Conservation (phyloP, 2,113 vertebrate species). For the Perognathus longimembris region DNA sequence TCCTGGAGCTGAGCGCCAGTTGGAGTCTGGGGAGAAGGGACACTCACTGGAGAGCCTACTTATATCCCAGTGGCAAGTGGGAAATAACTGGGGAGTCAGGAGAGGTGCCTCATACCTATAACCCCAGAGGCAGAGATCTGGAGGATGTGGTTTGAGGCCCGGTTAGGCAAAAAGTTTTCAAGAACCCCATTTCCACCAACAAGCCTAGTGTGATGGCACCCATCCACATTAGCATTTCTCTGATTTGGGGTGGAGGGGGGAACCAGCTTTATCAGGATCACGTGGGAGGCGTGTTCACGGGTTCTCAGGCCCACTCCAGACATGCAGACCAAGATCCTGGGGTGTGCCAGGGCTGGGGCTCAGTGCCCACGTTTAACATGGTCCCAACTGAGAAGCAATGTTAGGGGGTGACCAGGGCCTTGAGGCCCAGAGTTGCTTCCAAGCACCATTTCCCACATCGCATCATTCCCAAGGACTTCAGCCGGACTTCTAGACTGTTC, state of each 20-base stretch:
- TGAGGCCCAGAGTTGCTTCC: background rate
- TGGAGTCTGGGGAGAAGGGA: background rate
- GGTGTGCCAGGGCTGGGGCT: too few species aligned
- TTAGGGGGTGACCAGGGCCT: background rate
- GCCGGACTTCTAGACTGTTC: background rate
- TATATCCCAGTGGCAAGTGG: background rate
- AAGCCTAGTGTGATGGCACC: background rate
- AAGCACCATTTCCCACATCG: background rate
- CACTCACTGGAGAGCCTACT: background rate
- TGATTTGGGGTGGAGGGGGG: background rate
- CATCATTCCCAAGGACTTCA: background rate
- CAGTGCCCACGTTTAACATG: background rate
- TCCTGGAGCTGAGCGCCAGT: background rate
- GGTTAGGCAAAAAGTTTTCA: too few species aligned
- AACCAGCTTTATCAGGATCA: background rate
- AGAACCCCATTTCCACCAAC: too few species aligned
- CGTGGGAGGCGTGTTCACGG: background rate
- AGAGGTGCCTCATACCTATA: too few species aligned
- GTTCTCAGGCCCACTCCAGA: background rate
- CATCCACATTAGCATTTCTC: accelerated
- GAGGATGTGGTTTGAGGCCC: too few species aligned
- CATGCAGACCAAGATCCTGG: background rate
- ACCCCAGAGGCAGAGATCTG: too few species aligned
- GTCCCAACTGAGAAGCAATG: background rate
- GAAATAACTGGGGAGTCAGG: background rate